Evolutionary conservation across 2,113 vertebrate genomes (phyloP).

Genomic region (Mohoua ochrocephala): DNA sequence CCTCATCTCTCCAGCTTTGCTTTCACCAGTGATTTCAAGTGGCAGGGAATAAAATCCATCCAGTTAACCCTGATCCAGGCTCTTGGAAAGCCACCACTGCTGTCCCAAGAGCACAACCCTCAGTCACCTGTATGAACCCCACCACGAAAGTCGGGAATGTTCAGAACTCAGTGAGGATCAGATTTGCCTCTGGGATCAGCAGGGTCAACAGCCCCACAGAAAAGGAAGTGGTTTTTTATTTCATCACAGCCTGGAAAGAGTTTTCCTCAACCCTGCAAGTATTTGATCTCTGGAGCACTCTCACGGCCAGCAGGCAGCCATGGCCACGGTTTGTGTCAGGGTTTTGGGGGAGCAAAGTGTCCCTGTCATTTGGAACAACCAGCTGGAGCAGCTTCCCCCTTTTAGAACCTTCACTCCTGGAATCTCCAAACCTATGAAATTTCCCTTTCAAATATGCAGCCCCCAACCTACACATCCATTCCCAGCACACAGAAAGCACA

Average conservation of each 20-base stretch:
- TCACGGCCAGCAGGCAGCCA: background rate
- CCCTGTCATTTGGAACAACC: background rate
- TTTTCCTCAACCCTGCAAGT: background rate
- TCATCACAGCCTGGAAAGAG: background rate
- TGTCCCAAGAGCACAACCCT: background rate
- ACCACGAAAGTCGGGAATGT: background rate
- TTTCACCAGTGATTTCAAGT: background rate
- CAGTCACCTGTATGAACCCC: background rate
- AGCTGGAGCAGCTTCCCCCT: conserved; percentile 25
- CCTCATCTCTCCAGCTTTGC: background rate
- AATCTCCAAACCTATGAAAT: background rate
- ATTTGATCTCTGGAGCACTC: background rate
- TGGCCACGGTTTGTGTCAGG: background rate
- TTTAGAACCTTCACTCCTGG: background rate
- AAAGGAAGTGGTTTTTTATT: background rate
- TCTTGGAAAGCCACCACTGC: background rate
- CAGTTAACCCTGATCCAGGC: background rate
- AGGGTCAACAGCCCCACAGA: background rate
- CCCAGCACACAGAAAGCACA: conserved; percentile 52
- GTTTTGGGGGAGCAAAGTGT: background rate
- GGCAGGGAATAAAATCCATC: background rate
- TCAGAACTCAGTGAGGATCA: background rate
- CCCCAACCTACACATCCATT: conserved; percentile 46
- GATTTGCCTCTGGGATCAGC: background rate
- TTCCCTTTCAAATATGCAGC: conserved; percentile 31